These are phyloP conservation scores for Protodeltote pygarga DNA, from an alignment of 2,888 invertebrate species.

Conservation along the genomic window DNA sequence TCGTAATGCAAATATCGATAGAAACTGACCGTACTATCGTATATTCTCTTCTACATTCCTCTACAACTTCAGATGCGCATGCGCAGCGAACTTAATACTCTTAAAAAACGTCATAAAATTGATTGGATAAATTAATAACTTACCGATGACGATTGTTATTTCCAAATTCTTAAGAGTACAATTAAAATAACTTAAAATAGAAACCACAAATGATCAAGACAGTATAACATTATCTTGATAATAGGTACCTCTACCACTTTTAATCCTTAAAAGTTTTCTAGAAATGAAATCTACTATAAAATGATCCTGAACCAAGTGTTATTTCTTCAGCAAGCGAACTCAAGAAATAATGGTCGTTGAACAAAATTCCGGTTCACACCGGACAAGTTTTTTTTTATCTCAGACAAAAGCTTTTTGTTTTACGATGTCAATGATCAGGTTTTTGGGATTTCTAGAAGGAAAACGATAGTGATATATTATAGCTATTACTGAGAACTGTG, in stretches of 20 bases:
- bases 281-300: slow-evolving; percentile 24
- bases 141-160: not conserved
- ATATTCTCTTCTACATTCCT: too few relatives aligned
- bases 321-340: slow-evolving; percentile 1
- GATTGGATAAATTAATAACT: too few relatives aligned
- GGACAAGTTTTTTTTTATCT: slow-evolving; percentile 19
- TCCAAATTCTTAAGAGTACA: slow-evolving; percentile 10
- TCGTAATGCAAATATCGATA: too few relatives aligned
- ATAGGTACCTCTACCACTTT: slow-evolving; percentile 38
- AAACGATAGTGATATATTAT: slow-evolving; percentile 46
- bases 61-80: too few relatives aligned
- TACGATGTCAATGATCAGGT: slow-evolving; percentile 36
- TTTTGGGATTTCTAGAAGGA: slow-evolving; percentile 50
- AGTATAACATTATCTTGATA: slow-evolving; percentile 39
- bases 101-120: too few relatives aligned
- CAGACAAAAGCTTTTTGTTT: slow-evolving; percentile 53
- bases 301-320: slow-evolving; percentile 2
- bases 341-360: slow-evolving; percentile 12
- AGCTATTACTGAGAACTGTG: slow-evolving; percentile 53
- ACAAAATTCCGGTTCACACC: slow-evolving; percentile 39
- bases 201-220: slow-evolving; percentile 12
- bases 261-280: slow-evolving; percentile 42
- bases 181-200: slow-evolving; percentile 36
- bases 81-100: too few relatives aligned
- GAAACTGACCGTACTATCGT: too few relatives aligned